Base-by-base conservation (phyloP, 2,888 invertebrate genomes). In the Saturnia japonica region DNA sequence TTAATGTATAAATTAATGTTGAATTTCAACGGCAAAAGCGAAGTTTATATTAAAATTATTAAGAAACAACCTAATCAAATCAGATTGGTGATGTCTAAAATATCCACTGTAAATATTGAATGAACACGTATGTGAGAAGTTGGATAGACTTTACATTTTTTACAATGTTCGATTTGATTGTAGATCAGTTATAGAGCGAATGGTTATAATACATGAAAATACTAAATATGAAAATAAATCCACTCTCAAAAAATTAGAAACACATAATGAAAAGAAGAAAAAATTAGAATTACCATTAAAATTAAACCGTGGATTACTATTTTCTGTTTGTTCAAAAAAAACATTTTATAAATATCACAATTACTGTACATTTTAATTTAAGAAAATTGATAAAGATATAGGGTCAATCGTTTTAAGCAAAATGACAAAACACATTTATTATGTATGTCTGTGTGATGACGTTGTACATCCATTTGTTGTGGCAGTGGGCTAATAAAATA, bases 381-480 rank as follows among this genome's bases (percentile, higher is more conserved):
- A 51, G 19, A 51, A 16, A 51, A 51, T 7, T 51, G 51, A 19
- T 51, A n/a, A 51, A n/a, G n/a, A n/a, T n/a, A n/a, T n/a, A n/a
- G n/a, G n/a, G n/a, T n/a, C n/a, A n/a, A n/a, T n/a, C n/a, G 11
- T 9, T 22, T 7, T 9, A 54, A 22, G 43, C 14, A 12, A 43
- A 43, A 43, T n/a, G 40, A 40, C 12, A 34, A 64, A 40, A 19
- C 60, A 60, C 4, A 60, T 60, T 28, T 12, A 57, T 57, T n/a
- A n/a, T n/a, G n/a, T n/a, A n/a, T n/a, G n/a, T n/a, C n/a, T n/a
- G 3, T 51, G 19, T 57, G n/a, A 12, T 64, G 19, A n/a, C 34
- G 62, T 16, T 40, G 64, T 40, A 64, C 19, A 40, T 64, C 64
- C 64, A 64, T 11, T 64, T 64, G 64, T 64, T 64, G 64, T 64